Percentiles rank a stretch among this genome's conserved stretches.
Evolutionary conservation across 2,797 vertebrate genomes (phyloP).

Genomic region (Chiloscyllium punctatum): DNA sequence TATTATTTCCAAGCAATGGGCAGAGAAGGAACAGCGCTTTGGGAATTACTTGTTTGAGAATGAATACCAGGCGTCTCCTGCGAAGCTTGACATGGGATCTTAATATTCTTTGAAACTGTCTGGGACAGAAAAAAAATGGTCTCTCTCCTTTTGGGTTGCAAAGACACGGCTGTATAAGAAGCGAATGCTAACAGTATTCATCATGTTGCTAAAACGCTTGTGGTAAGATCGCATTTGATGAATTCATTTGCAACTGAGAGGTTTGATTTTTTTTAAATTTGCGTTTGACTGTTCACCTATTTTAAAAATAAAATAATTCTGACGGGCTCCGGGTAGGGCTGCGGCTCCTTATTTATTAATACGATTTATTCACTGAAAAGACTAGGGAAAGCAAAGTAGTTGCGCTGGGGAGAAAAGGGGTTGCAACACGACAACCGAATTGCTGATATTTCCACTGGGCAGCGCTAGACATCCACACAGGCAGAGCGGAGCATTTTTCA

Average conservation of each 20-base stretch:
- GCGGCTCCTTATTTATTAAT: background rate
- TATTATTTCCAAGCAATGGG: background rate
- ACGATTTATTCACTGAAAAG: background rate
- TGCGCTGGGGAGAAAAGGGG: background rate
- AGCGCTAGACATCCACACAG: conserved; percentile 27
- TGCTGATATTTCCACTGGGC: conserved; percentile 20
- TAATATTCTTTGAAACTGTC: conserved; percentile 29
- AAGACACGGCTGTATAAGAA: conserved; percentile 27
- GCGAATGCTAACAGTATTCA: background rate
- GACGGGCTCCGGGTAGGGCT: background rate
- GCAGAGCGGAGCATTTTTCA: background rate
- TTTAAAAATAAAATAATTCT: too few relatives aligned
- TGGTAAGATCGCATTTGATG: conserved; percentile 30
- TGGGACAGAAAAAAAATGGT: conserved; percentile 16
- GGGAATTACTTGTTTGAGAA: background rate
- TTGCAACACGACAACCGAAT: background rate
- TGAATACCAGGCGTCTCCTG: background rate
- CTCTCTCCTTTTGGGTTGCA: conserved; percentile 9
- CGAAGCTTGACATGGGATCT: conserved; percentile 30
- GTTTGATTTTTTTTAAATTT: background rate
- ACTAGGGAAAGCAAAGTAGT: conserved; percentile 11
- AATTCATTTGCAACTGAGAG: background rate
- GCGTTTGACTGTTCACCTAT: too few relatives aligned
- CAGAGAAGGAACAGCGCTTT: background rate
- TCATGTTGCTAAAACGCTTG: conserved; percentile 29